phyloP scores from a whole-genome alignment of 2,888 invertebrate genomes.

The Hypsopygia costalis region DNA sequence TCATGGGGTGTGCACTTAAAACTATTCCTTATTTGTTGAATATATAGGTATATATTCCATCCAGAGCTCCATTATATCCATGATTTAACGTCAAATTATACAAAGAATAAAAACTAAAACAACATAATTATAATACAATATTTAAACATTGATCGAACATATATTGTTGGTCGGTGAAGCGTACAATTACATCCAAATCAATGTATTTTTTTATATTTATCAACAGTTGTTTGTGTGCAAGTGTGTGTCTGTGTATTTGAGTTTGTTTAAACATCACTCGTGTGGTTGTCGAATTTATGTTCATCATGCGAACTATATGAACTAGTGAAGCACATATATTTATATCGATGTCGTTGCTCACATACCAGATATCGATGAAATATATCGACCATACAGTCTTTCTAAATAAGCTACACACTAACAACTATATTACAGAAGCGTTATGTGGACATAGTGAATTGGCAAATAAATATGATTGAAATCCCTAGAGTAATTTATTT shows the following conservation, averaged over 20 bases:
- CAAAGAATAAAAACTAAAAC: conserved; percentile 31
- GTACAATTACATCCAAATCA: conserved; percentile 26
- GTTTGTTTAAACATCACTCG: conserved; percentile 36
- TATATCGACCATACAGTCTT: conserved; percentile 10
- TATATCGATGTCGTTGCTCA: conserved; percentile 66
- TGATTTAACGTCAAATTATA: conserved; percentile 33
- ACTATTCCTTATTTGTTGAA: conserved; percentile 33
- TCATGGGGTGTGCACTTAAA: conserved; percentile 77
- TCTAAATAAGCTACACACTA: conserved; percentile 33
- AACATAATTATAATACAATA: conserved; percentile 40
- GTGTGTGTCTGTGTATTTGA: conserved; percentile 38
- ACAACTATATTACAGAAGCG: conserved; percentile 45
- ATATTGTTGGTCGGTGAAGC: conserved; percentile 32
- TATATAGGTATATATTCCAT: conserved; percentile 36
- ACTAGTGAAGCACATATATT: conserved; percentile 69
- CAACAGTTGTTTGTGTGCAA: conserved; percentile 39
- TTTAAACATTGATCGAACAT: conserved; percentile 50
- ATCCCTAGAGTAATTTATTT: conserved; percentile 5
- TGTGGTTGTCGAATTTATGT: conserved; percentile 37
- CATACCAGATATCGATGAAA: conserved; percentile 66
- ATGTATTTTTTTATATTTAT: conserved; percentile 18
- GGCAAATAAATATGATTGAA: conserved; percentile 12
- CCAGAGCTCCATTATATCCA: conserved; percentile 68
- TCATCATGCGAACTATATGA: conserved; percentile 57
- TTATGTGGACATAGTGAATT: conserved; percentile 14